Conservation (phyloP, 2,113 vertebrate genomes). For the Tamias sibiricus region DNA sequence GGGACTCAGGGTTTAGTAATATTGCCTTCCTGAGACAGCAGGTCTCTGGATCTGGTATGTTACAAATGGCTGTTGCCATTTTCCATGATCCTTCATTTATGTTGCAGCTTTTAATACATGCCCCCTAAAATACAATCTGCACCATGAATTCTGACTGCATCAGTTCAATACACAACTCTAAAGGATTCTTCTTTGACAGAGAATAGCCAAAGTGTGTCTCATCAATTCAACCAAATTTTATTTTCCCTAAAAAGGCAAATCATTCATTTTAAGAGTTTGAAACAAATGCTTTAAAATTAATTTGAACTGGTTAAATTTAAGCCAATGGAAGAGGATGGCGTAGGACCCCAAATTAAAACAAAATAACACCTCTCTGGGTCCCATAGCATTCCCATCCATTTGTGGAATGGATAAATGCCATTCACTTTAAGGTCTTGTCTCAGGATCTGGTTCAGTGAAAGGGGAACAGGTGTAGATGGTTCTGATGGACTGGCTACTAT, state of each 20-base stretch:
- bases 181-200: not conserved
- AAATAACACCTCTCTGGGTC: not conserved
- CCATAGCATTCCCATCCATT: not conserved
- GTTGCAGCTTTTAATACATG: not conserved
- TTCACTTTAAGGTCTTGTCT: not conserved
- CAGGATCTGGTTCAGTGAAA: not conserved
- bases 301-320: conserved; percentile 37
- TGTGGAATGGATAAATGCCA: conserved; percentile 21
- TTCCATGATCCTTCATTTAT: conserved; percentile 12
- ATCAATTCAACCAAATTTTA: not conserved
- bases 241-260: conserved; percentile 39
- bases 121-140: conserved; percentile 18
- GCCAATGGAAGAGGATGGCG: not conserved
- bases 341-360: not conserved
- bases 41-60: not conserved
- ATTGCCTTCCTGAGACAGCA: not conserved
- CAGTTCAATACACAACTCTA: not conserved
- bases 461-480: not conserved
- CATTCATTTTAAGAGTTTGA: conserved; percentile 52
- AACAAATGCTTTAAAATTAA: conserved; percentile 33
- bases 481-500: not conserved
- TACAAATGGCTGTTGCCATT: conserved; percentile 3
- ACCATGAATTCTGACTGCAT: conserved; percentile 1
- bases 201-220: conserved; percentile 23
- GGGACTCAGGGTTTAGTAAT: not conserved